Evolutionary conservation across 1,140 invertebrate species (phyloP), one percentile per base, ranked within the genome.

Genomic region (Apis dorsata): DNA sequence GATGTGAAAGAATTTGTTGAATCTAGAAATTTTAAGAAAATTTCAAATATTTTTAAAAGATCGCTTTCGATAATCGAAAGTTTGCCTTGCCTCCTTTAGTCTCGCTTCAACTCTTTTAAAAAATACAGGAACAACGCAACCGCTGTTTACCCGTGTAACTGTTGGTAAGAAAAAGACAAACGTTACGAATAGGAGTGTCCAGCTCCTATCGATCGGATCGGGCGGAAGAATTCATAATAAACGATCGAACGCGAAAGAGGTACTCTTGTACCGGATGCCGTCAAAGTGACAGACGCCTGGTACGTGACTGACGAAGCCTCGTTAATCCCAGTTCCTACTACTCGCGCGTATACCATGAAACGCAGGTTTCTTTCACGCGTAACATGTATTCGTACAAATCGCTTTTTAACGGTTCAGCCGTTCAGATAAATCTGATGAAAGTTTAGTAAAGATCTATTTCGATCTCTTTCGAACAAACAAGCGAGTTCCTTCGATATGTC

Each of bases 371-470:
- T 66, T 55, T 19, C 4, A 8, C 59, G 59, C 44, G 72, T 12
- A 24, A 75, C 24, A n/a, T 21, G 55, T 44, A 49, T 59, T 28
- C 49, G 13, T 15, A 60, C 70, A 55, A 44, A 44, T 55, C 24
- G 53, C 4, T 44, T 44, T 44, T n/a, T 75, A 76, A 75, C 70
- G 57, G 51, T 24, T 7, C 34, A 81, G 68, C 24, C 63, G 53
- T 75, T 53, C 53, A 60, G 62, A 70, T 21, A 78, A 86, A 89
- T 89, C 84, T 84, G 90, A 90, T 89, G 90, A 90, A 91, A 89
- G 89, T 86, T 62, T 73, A 65, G 68, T 60, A 15, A 69, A 79
- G 63, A 81, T 59, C 66, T 76, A 85, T 89, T 85, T 86, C 81
- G 82, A 90, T 90, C 83, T 44, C 19, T 63, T 66, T 53, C 15